These are phyloP conservation scores for Petrocephalus sullivani DNA, from an alignment of 2,797 vertebrate species.

Conservation along the genomic window DNA sequence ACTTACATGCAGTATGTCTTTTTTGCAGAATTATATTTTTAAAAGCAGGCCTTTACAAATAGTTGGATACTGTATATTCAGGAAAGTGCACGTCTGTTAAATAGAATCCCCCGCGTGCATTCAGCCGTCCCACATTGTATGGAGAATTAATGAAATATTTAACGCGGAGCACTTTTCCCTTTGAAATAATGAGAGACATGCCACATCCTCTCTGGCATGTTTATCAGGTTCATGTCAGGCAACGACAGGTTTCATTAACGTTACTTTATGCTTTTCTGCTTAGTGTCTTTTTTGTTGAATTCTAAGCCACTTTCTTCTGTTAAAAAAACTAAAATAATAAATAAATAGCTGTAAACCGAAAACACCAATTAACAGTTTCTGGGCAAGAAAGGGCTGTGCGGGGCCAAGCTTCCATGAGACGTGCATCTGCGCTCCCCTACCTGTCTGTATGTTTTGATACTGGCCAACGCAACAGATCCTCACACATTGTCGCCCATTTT, in stretches of 20 bases:
- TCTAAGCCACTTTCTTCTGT: not conserved
- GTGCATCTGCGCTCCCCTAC: not conserved
- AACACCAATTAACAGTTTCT: not conserved
- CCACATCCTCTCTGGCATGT: not conserved
- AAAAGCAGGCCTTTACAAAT: not conserved
- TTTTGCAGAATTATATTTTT: constrained; percentile 16
- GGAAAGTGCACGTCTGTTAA: not conserved
- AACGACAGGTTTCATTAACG: not conserved
- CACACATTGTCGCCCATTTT: not conserved
- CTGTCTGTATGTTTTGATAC: not conserved
- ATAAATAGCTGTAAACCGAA: not conserved
- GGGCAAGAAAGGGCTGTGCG: not conserved
- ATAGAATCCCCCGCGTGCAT: constrained; percentile 9
- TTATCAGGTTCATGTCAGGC: not conserved
- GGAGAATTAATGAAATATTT: constrained; percentile 14
- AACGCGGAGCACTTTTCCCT: not conserved
- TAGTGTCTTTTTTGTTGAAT: not conserved
- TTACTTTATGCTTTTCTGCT: constrained; percentile 3
- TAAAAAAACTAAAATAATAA: not conserved
- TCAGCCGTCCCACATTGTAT: not conserved
- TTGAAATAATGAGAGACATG: not conserved
- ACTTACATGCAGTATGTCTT: not conserved
- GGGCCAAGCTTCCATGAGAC: not conserved
- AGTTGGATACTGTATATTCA: not conserved
- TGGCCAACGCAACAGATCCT: not conserved